These are phyloP conservation scores for Zaprionus taronus DNA, from an alignment of 1,140 invertebrate species.

Conservation along the genomic window DNA sequence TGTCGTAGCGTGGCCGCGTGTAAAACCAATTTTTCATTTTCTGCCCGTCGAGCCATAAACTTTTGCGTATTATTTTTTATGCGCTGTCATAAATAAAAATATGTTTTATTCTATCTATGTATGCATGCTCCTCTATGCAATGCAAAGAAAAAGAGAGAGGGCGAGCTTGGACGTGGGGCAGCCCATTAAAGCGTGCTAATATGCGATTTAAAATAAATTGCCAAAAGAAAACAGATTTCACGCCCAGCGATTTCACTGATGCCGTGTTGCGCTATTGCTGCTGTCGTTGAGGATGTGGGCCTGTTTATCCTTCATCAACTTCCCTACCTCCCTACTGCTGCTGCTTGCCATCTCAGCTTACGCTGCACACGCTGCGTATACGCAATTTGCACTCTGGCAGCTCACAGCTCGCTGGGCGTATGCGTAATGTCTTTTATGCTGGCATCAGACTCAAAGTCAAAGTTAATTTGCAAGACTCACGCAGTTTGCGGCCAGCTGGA, in stretches of 20 bases:
- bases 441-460: conserved; percentile 64
- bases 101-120: conserved; percentile 65
- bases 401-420: conserved; percentile 38
- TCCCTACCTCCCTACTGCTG: no score
- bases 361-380: conserved; percentile 33
- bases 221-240: conserved; percentile 53
- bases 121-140: conserved; percentile 9
- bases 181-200: conserved; percentile 55
- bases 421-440: conserved; percentile 75
- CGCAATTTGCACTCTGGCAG: conserved; percentile 35
- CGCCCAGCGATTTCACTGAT: conserved; percentile 35
- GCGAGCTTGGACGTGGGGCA: not conserved
- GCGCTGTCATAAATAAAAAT: conserved; percentile 75
- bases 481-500: not conserved
- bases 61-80: conserved; percentile 78
- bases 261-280: no score
- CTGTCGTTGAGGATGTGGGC: not conserved
- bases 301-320: not conserved
- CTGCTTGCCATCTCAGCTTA: not conserved
- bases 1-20: conserved; percentile 53
- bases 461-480: conserved; percentile 60
- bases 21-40: conserved; percentile 79
- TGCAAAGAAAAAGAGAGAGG: not conserved
- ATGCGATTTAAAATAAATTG: conserved; percentile 57
- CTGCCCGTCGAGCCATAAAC: conserved; percentile 73